Evolutionary conservation across 2,888 invertebrate species (phyloP).

Genomic region (Nysson spinosus): DNA sequence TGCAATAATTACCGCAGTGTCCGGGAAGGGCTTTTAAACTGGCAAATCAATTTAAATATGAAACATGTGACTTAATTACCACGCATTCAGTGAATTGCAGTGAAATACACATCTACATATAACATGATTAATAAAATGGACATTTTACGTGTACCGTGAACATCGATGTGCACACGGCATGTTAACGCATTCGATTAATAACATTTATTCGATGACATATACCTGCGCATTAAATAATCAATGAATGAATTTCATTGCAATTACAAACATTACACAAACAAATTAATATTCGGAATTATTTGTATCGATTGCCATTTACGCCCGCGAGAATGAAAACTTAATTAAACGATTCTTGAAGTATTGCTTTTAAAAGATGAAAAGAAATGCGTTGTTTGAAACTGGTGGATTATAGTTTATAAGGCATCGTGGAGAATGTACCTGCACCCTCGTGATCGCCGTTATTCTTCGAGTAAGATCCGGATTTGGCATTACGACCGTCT

Average conservation of each 20-base stretch:
- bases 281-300: no score
- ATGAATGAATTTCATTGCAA: no score
- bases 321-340: no score
- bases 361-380: not conserved
- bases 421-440: no score
- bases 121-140: conserved; percentile 28
- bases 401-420: no score
- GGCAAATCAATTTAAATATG: conserved; percentile 1
- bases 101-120: not conserved
- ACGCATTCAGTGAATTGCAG: not conserved
- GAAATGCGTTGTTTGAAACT: no score
- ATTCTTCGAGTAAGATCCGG: conserved; percentile 63
- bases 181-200: conserved; percentile 13
- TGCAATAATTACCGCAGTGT: not conserved
- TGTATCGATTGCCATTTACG: no score
- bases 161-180: conserved; percentile 12
- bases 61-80: conserved; percentile 5
- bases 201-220: no score
- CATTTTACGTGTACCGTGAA: conserved; percentile 2
- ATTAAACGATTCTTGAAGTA: no score
- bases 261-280: no score
- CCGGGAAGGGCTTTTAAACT: not conserved
- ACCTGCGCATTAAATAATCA: no score
- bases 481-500: conserved; percentile 62
- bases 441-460: conserved; percentile 78